These are phyloP conservation scores for Chelonia mydas DNA, from an alignment of 2,797 vertebrate species.

Conservation along the genomic window DNA sequence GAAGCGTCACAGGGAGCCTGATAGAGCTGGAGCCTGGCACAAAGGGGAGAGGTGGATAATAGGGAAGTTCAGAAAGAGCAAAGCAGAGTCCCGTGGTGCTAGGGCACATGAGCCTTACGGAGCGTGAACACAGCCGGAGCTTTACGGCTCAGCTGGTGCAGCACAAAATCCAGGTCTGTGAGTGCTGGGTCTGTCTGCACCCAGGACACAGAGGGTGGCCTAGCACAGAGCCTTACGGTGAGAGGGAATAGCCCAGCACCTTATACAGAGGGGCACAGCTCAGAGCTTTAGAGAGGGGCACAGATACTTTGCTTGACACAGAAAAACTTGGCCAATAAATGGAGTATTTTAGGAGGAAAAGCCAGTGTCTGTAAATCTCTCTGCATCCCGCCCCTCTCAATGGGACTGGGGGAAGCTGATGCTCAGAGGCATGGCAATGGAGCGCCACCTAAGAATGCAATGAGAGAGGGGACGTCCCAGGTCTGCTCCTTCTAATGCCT, in stretches of 20 bases:
- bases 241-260: neutral
- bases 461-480: too few relatives aligned
- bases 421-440: neutral
- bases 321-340: neutral
- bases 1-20: neutral
- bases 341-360: neutral
- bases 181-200: too few relatives aligned
- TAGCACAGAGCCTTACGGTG: too few relatives aligned
- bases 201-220: too few relatives aligned
- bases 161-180: too few relatives aligned
- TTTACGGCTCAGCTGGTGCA: too few relatives aligned
- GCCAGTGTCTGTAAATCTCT: neutral
- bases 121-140: too few relatives aligned
- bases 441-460: neutral
- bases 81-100: too few relatives aligned
- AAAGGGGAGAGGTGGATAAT: too few relatives aligned
- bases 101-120: too few relatives aligned
- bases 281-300: neutral
- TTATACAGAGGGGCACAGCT: neutral
- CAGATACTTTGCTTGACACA: neutral
- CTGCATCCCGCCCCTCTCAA: neutral
- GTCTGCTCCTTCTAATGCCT: conserved; percentile 32
- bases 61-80: too few relatives aligned
- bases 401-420: neutral
- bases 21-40: too few relatives aligned